These are phyloP conservation scores for Gymnopithys bicolor DNA, from an alignment of 2,797 vertebrate species.

Conservation along the genomic window DNA sequence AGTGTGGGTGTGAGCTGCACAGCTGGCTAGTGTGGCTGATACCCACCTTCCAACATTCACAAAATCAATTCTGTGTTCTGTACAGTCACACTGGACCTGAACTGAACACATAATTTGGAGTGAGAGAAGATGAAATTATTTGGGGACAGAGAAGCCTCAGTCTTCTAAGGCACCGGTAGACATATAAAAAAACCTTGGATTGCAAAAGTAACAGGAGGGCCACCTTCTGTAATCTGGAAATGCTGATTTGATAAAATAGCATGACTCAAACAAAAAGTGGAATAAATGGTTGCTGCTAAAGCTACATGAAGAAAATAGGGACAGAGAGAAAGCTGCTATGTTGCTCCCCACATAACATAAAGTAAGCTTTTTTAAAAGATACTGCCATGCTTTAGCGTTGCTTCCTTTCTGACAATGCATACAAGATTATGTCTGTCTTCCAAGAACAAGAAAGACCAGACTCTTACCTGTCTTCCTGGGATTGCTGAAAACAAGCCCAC, in stretches of 20 bases:
- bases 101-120: background rate
- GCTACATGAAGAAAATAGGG: background rate
- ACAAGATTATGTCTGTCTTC: background rate
- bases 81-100: background rate
- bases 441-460: background rate
- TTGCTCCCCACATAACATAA: background rate
- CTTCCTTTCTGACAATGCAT: background rate
- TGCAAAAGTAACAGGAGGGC: background rate
- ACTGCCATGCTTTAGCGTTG: background rate
- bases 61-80: background rate
- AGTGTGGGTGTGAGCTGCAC: background rate
- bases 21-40: background rate
- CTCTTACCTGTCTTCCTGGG: background rate
- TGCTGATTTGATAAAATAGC: background rate
- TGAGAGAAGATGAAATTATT: background rate
- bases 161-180: background rate
- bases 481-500: background rate
- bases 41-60: background rate
- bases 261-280: background rate
- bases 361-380: background rate
- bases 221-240: background rate
- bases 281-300: background rate
- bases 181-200: accelerated
- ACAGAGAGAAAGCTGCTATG: background rate
- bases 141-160: background rate